Base-by-base conservation (phyloP, 2,113 vertebrate species). In the Xyliphius kryptos region DNA sequence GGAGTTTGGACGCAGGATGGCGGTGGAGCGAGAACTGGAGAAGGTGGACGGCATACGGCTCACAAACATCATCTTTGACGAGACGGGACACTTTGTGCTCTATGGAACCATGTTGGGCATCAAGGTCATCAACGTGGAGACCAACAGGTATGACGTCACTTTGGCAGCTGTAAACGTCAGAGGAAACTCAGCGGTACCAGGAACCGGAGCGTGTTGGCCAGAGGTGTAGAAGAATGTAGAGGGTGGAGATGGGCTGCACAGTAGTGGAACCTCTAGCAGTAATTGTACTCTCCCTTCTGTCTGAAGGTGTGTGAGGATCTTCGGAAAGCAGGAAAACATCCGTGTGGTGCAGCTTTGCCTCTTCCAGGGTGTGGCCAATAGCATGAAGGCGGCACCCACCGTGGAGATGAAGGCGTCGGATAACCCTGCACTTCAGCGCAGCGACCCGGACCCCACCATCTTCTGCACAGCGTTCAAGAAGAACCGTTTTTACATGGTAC, bases 101-200 rank as follows among this genome's bases (percentile, higher is more conserved):
- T 99, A 99, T 51, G 95, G 95, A 54, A 99, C 96, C 68, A 98
- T 99, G 96, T 76, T 99, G 78, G 96, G 94, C 72, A 95, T 99
- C 83, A 99, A 99, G 76, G 93, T 98, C 77, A 95, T 99, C 83
- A 99, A 99, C 21, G 89, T 99, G 53, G 96, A 99, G 76, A 99
- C 96, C 63, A 99, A 99, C 82, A 91, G 93, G 95, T 97, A 55
- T 21, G 13, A 21, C n/a, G n/a, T n/a, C n/a, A n/a, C n/a, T n/a
- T n/a, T n/a, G n/a, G n/a, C n/a, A n/a, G n/a, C n/a, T n/a, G n/a
- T n/a, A n/a, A n/a, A n/a, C n/a, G n/a, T n/a, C n/a, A n/a, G n/a
- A n/a, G n/a, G n/a, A n/a, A n/a, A n/a, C n/a, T n/a, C n/a, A n/a
- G n/a, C n/a, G n/a, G n/a, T n/a, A n/a, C n/a, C n/a, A n/a, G n/a